Evolutionary conservation across 2,797 vertebrate genomes (phyloP).

Genomic region (Loris lydekkerianus): DNA sequence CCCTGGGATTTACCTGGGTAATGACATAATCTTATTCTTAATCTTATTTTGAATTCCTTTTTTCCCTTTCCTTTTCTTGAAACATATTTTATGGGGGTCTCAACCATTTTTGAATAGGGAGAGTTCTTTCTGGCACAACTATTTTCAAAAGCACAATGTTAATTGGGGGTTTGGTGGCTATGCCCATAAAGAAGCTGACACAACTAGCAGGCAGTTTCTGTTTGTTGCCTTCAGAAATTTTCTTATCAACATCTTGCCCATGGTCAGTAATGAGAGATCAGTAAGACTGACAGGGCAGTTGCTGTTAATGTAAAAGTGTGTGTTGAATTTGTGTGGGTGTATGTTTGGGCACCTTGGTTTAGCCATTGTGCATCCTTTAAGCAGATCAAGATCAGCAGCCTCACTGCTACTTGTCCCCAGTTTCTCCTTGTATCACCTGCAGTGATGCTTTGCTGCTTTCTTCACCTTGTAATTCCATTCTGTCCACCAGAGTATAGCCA

Average conservation of each 20-base stretch:
- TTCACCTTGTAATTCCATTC: not conserved
- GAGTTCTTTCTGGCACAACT: not conserved
- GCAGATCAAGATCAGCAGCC: not conserved
- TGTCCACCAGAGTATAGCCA: not conserved
- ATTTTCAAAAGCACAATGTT: not conserved
- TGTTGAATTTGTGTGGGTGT: not conserved
- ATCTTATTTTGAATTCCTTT: not conserved
- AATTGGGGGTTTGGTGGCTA: not conserved
- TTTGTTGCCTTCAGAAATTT: slow-evolving; percentile 19
- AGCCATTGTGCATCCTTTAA: not conserved
- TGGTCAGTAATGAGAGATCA: not conserved
- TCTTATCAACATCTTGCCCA: slow-evolving; percentile 23
- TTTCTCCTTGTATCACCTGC: not conserved
- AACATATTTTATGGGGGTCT: not conserved
- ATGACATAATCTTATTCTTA: not conserved
- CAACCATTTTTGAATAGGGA: not conserved
- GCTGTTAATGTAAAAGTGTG: not conserved
- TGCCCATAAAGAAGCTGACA: not conserved
- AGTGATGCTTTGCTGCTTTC: not conserved
- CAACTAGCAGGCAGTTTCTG: not conserved
- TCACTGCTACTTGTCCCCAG: not conserved
- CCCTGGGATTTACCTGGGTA: not conserved
- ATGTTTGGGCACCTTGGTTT: not conserved
- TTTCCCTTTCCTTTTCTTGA: not conserved
- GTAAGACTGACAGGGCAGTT: not conserved